Percentiles rank a stretch among this genome's conserved stretches.
Conservation (phyloP, 2,113 vertebrate species). For the Felis chaus region DNA sequence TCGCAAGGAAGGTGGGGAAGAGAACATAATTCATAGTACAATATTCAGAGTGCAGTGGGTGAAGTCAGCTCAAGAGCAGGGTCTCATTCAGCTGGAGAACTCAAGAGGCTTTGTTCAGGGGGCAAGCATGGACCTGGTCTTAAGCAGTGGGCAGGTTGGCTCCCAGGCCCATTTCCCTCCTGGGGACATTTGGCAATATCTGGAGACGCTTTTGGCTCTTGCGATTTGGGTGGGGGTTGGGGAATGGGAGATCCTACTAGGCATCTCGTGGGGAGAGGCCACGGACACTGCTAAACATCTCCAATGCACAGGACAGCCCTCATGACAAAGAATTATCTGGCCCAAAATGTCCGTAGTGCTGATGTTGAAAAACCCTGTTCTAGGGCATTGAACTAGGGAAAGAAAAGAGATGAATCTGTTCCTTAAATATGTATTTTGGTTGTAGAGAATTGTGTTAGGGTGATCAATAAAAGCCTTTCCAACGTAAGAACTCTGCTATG, state of each 20-base stretch:
- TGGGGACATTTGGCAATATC: neutral
- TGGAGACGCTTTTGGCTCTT: neutral
- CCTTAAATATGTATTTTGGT: neutral
- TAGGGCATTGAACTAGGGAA: neutral
- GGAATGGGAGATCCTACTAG: neutral
- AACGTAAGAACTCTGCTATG: neutral
- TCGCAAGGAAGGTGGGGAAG: neutral
- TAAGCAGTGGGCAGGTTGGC: neutral
- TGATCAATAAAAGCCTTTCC: neutral
- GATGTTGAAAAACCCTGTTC: neutral
- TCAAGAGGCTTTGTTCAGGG: neutral
- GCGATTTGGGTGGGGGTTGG: neutral
- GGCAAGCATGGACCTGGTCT: neutral
- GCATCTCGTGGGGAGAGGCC: neutral
- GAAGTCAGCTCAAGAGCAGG: too few relatives aligned
- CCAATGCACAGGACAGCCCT: accelerated
- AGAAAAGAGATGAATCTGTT: neutral
- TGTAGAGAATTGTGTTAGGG: neutral
- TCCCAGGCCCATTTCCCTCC: neutral
- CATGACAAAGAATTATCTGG: too few relatives aligned
- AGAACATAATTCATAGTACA: neutral
- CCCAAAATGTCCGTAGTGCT: neutral
- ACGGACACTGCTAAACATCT: neutral
- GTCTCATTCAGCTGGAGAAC: neutral
- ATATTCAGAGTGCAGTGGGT: neutral